phyloP scores from a whole-genome alignment of 2,797 vertebrate genomes.

The Diceros bicornis region DNA sequence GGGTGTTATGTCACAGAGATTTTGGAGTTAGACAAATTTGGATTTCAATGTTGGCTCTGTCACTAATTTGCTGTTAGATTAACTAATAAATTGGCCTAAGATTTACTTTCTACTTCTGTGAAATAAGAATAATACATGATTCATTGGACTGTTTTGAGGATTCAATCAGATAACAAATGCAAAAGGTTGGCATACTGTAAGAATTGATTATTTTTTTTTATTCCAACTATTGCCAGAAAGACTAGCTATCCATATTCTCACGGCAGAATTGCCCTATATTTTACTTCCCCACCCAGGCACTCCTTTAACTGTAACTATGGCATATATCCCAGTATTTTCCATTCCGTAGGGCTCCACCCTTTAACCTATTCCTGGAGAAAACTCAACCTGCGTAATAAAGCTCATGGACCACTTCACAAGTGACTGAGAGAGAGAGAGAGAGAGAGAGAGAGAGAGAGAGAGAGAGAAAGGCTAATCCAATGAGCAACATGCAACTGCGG shows the following conservation, averaged over 20 bases:
- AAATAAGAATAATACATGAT: neutral
- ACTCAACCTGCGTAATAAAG: neutral
- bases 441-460: neutral
- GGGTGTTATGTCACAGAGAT: neutral
- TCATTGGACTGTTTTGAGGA: conserved; percentile 16
- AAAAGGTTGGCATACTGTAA: neutral
- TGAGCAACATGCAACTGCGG: neutral
- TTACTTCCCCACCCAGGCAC: neutral
- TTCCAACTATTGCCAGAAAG: neutral
- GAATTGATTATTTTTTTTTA: neutral
- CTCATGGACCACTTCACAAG: neutral
- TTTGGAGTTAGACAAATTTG: neutral
- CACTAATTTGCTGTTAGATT: conserved; percentile 26
- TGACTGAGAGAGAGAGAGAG: neutral
- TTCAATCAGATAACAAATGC: conserved; percentile 2
- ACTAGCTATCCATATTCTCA: neutral
- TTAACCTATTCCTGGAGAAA: neutral
- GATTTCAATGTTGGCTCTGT: neutral
- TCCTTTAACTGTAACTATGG: neutral
- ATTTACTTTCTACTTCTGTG: conserved; percentile 20
- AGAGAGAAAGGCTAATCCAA: neutral
- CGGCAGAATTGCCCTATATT: neutral
- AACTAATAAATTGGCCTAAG: conserved; percentile 21
- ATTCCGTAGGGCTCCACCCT: neutral
- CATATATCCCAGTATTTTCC: neutral